Evolutionary conservation across 1,140 invertebrate genomes (phyloP).

Genomic region (Drosophila nannoptera): DNA sequence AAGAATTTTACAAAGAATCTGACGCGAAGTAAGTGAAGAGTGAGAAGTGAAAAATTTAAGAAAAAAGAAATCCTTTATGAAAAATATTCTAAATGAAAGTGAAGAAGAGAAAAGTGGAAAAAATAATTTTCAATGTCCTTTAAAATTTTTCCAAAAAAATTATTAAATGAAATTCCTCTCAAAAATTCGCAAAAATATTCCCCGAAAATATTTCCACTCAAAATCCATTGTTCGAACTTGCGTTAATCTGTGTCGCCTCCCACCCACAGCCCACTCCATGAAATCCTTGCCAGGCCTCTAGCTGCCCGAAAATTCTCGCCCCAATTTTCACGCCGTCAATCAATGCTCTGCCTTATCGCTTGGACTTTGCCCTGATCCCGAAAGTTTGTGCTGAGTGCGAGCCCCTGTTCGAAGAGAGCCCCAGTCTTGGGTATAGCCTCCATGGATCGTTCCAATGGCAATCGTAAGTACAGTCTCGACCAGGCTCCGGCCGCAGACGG

Average conservation of each 20-base stretch:
- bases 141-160: too few relatives aligned
- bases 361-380: slow-evolving; percentile 60
- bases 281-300: neutral
- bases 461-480: slow-evolving; percentile 39
- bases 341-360: slow-evolving; percentile 44
- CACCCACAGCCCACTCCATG: neutral
- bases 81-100: too few relatives aligned
- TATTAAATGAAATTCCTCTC: too few relatives aligned
- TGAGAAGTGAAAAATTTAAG: neutral
- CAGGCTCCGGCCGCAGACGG: slow-evolving; percentile 32
- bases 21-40: slow-evolving; percentile 24
- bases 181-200: too few relatives aligned
- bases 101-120: too few relatives aligned
- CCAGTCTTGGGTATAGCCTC: neutral
- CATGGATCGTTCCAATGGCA: slow-evolving; percentile 67
- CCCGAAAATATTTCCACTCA: too few relatives aligned
- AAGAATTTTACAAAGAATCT: slow-evolving; percentile 11
- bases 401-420: neutral
- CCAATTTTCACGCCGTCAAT: slow-evolving; percentile 14
- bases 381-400: slow-evolving; percentile 10
- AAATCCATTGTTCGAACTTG: too few relatives aligned
- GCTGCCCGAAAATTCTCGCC: neutral
- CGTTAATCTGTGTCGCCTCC: neutral
- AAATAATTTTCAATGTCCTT: too few relatives aligned
- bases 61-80: too few relatives aligned